Evolutionary conservation across 2,888 invertebrate species (phyloP), one percentile per base, ranked within the genome.

Genomic region (Drosophila peninsularis): DNA sequence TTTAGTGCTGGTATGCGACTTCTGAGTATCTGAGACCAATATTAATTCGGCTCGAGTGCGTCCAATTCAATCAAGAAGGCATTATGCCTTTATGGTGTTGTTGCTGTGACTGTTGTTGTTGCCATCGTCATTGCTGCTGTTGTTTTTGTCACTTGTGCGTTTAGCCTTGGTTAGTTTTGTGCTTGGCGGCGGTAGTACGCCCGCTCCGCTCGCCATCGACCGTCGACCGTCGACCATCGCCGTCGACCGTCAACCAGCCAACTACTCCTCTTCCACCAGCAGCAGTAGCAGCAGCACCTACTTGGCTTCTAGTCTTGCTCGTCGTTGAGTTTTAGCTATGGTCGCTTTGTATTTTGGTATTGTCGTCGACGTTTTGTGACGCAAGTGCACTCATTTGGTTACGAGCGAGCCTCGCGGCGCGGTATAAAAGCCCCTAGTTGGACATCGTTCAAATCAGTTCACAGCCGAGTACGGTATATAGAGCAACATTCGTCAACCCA

Each of bases 401-500:
- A 78, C 70, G 70, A 64, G 66, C 68, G 75, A 21, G 86, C 74
- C 71, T 41, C 60, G 41, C 14, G 34, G 62, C 57, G 79, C 82
- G 71, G 84, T 91, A 91, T 91, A 91, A 79, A 91, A 91, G 89
- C 79, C 68, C 60, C 68, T 47, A 76, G 72, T 85, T 82, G 80
- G 86, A 80, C 73, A 52, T 53, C 70, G 71, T 82, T 78, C 74
- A 78, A 90, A 82, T 90, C 92, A 92, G 92, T 91, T 90, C 87
- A 90, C 75, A 76, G 78, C 88, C 90, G 84, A 73, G 85, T 91
- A 79, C 89, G 87, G 90, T 90, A 91, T 90, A 84, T 90, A 90
- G 91, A 91, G 90, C 91, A 91, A 77, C 80, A 73, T 5, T 21
- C 52, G 36, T 32, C 56, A 62, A 65, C 27, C 27, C 44, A 63